Evolutionary conservation across 2,888 invertebrate genomes (phyloP).

Genomic region (Leptopterna dolabrata): DNA sequence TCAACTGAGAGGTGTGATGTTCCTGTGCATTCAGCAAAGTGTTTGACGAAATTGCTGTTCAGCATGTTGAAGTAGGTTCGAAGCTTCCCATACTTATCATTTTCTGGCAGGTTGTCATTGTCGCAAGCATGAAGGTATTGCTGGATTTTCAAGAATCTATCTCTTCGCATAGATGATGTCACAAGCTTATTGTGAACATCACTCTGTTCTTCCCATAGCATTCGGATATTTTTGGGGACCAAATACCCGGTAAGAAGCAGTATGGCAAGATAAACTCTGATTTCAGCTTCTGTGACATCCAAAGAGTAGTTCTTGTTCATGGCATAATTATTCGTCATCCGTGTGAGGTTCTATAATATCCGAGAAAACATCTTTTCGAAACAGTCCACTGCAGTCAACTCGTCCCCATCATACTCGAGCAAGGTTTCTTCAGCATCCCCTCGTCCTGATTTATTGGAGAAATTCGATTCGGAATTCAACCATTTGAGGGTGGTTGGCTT

Average conservation of each 20-base stretch:
- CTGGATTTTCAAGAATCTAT: slow-evolving; percentile 20
- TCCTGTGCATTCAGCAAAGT: background rate
- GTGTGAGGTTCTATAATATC: background rate
- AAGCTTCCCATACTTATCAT: slow-evolving; percentile 28
- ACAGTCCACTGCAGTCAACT: slow-evolving; percentile 8
- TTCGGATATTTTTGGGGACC: slow-evolving; percentile 30
- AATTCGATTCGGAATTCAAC: background rate
- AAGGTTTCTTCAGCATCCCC: background rate
- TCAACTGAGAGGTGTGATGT: background rate
- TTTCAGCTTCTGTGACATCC: background rate
- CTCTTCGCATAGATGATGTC: background rate
- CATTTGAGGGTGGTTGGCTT: background rate
- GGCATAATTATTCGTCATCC: slow-evolving; percentile 2
- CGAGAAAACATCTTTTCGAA: slow-evolving; percentile 27
- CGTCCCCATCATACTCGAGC: background rate
- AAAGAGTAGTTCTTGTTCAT: background rate
- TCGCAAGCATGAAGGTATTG: background rate
- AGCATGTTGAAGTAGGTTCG: background rate
- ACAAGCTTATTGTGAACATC: slow-evolving; percentile 27
- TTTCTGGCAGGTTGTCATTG: background rate
- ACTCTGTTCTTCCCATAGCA: slow-evolving; percentile 35
- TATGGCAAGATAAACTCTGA: slow-evolving; percentile 33
- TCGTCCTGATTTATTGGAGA: background rate
- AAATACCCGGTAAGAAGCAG: slow-evolving; percentile 31
- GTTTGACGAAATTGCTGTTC: background rate